Base-by-base conservation (phyloP, 2,888 invertebrate genomes). In the Chromoteleia sp. region DNA sequence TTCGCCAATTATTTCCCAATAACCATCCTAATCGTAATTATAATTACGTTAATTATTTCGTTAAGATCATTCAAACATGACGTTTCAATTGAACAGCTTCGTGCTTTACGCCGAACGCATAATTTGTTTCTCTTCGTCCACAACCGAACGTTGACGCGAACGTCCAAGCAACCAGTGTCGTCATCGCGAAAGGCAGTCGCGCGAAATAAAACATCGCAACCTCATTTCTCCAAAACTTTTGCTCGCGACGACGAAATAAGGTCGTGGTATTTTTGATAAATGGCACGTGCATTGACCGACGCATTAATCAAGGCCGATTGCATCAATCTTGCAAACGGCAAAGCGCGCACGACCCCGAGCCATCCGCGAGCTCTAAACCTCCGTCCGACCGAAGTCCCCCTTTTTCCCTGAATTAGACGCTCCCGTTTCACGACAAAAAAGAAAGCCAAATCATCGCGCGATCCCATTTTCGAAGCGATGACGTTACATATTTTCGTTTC, bases 291-390 rank as follows among this genome's bases (percentile, higher is more conserved):
- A 78, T 59, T 71, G 58, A 61, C 56, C 63, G 59, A 15, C 21
- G 48, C 70, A 61, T 71, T 71, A 54, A 78, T 65, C 78, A 65
- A 78, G 78, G 65, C 12, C 71, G 65, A 78, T 30, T 65, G 58
- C 63, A 71, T 78, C 58, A 71, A 78, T 71, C 29, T 50, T 41
- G 58, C 29, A 48, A 39, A 39, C n/a, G 10, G 25, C 39, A 45
- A 50, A 45, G 45, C 70, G 15, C 21, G 25, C 58, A 0, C 41
- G 45, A 56, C 48, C 29, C 15, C 43, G 50, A 41, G 12, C 7
- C 8, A 33, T 21, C 14, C 21, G 45, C 30, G 33, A 36, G 12
- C 14, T 48, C 61, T 17, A 41, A 56, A 56, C 48, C 29, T n/a
- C 43, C 39, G 30, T 8, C 7, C 8, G 21, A 14, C 14, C 21